A percentile compares a stretch with the other conserved stretches of the same genome.
phyloP scores from a whole-genome alignment of 2,888 invertebrate species.

The Lycia hirtaria region DNA sequence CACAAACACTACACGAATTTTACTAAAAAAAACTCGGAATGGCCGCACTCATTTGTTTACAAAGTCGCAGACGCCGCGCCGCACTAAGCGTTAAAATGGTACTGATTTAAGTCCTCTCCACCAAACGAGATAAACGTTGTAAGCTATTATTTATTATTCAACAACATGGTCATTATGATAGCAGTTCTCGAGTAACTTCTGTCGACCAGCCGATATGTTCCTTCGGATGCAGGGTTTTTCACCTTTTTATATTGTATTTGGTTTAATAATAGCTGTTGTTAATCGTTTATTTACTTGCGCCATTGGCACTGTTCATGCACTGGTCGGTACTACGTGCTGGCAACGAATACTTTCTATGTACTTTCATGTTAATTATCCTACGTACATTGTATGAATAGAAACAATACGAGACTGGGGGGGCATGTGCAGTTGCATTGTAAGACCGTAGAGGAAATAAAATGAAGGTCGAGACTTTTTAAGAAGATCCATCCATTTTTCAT shows the following conservation, averaged over 20 bases:
- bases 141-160: conserved; percentile 45
- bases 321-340: not conserved
- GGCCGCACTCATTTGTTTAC: conserved; percentile 40
- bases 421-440: too few species aligned
- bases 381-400: not conserved
- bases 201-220: conserved; percentile 18
- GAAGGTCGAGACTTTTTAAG: too few species aligned
- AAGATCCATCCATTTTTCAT: too few species aligned
- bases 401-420: too few species aligned
- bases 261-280: conserved; percentile 22
- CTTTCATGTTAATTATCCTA: not conserved
- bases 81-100: conserved; percentile 63
- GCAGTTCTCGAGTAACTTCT: conserved; percentile 6
- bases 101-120: conserved; percentile 70
- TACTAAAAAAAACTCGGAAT: conserved; percentile 44
- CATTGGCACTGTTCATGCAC: conserved; percentile 6
- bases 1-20: conserved; percentile 43
- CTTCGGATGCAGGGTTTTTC: conserved; percentile 16
- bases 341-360: conserved; percentile 1
- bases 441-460: too few species aligned
- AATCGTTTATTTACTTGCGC: conserved; percentile 6
- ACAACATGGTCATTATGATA: conserved; percentile 55
- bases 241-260: conserved; percentile 21
- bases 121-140: conserved; percentile 74
- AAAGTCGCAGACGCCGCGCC: conserved; percentile 61